Conservation (phyloP, 2,888 invertebrate genomes). For the Vanessa cardui region DNA sequence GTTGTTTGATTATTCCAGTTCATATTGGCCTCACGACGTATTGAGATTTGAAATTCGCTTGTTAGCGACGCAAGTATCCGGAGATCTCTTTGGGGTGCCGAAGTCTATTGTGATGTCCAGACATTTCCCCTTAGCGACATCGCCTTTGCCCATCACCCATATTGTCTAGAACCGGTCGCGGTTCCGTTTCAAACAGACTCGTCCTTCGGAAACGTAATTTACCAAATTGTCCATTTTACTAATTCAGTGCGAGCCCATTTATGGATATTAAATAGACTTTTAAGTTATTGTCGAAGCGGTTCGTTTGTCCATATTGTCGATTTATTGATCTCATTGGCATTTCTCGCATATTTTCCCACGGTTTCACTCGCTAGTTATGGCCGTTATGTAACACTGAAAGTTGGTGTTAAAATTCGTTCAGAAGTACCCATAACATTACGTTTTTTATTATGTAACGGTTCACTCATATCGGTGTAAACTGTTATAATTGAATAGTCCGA, state of each 20-base stretch:
- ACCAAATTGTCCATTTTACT: slow-evolving; percentile 11
- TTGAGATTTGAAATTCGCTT: slow-evolving; percentile 57
- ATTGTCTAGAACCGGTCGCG: slow-evolving; percentile 55
- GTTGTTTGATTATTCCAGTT: slow-evolving; percentile 59
- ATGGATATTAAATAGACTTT: slow-evolving; percentile 3
- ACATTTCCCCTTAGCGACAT: slow-evolving; percentile 65
- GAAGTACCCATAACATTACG: slow-evolving; percentile 38
- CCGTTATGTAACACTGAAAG: slow-evolving; percentile 42
- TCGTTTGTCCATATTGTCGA: slow-evolving; percentile 37
- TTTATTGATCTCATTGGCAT: slow-evolving; percentile 44
- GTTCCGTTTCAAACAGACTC: slow-evolving; percentile 52
- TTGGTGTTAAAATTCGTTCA: slow-evolving; percentile 41
- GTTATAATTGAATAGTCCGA: slow-evolving; percentile 38
- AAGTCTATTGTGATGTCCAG: slow-evolving; percentile 47
- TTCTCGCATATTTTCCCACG: slow-evolving; percentile 45
- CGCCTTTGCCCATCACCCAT: slow-evolving; percentile 56
- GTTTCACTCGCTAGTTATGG: slow-evolving; percentile 37
- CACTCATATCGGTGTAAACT: slow-evolving; percentile 37
- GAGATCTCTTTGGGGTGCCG: slow-evolving; percentile 56
- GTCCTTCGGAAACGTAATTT: slow-evolving; percentile 30
- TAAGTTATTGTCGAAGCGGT: slow-evolving; percentile 6
- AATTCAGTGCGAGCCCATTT: slow-evolving; percentile 1
- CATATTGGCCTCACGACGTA: slow-evolving; percentile 57
- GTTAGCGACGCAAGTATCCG: slow-evolving; percentile 50
- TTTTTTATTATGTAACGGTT: slow-evolving; percentile 39